Conservation (phyloP, 2,888 invertebrate species). For the Drosophila monieri region DNA sequence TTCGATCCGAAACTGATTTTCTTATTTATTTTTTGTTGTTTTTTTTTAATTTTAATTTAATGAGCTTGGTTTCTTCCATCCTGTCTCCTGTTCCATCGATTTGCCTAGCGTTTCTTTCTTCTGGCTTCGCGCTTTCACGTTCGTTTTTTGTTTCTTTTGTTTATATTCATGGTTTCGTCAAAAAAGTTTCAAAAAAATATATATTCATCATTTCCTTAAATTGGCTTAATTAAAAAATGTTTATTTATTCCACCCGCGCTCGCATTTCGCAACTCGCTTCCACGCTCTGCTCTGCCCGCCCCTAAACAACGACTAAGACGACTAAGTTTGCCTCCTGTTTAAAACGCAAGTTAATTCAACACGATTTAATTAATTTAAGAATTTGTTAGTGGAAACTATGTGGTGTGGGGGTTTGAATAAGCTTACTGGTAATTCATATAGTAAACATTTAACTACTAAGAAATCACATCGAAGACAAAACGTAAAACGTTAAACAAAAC, state of each 20-base stretch:
- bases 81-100: constrained; percentile 24
- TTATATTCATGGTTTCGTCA: constrained; percentile 61
- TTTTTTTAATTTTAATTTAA: constrained; percentile 60
- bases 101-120: constrained; percentile 42
- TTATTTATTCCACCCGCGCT: constrained; percentile 53
- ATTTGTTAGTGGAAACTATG: constrained; percentile 58
- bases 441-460: constrained; percentile 56
- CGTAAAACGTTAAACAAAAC: constrained; percentile 28
- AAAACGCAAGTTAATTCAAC: constrained; percentile 53
- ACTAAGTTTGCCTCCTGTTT: constrained; percentile 47
- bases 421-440: constrained; percentile 41
- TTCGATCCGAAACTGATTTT: constrained; percentile 31
- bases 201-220: constrained; percentile 70
- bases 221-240: constrained; percentile 79
- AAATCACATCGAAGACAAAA: constrained; percentile 39
- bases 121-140: constrained; percentile 41
- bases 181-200: constrained; percentile 83
- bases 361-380: constrained; percentile 52
- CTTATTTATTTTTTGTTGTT: constrained; percentile 20
- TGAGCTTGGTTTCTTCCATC: constrained; percentile 61
- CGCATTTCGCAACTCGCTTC: constrained; percentile 24
- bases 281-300: constrained; percentile 26
- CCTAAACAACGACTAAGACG: constrained; percentile 49
- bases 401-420: constrained; percentile 36
- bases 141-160: constrained; percentile 58